Evolutionary conservation across 2,797 vertebrate genomes (phyloP).

Genomic region (Cuculus canorus): DNA sequence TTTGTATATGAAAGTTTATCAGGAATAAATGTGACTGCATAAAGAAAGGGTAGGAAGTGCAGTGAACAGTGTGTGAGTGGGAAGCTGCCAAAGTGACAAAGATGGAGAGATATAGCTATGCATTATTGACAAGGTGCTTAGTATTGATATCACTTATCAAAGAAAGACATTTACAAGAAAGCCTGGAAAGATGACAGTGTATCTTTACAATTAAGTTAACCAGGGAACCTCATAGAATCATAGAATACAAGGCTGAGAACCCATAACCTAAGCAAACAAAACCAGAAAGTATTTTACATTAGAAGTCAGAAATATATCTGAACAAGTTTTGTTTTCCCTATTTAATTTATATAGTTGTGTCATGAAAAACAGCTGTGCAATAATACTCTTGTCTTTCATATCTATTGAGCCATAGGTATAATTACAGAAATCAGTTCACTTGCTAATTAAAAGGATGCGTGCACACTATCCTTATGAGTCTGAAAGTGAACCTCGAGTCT

Average conservation of each 20-base stretch:
- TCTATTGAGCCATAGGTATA: neutral
- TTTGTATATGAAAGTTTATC: neutral
- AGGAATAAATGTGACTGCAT: slow-evolving; percentile 5
- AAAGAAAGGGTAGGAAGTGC: slow-evolving; percentile 22
- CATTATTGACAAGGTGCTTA: slow-evolving; percentile 22
- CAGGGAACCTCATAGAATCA: neutral
- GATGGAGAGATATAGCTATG: neutral
- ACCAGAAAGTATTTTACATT: neutral
- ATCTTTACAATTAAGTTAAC: neutral
- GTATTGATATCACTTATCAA: slow-evolving; percentile 48
- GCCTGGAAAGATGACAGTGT: neutral
- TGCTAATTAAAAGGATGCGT: neutral
- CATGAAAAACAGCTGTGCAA: neutral
- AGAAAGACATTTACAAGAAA: slow-evolving; percentile 17
- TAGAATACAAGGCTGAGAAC: neutral
- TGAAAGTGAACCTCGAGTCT: neutral
- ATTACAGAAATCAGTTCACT: neutral
- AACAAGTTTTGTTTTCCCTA: neutral
- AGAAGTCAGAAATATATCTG: neutral
- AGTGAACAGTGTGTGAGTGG: neutral
- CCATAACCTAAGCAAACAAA: neutral
- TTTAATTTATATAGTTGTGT: neutral
- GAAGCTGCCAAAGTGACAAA: slow-evolving; percentile 21
- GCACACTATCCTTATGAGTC: neutral
- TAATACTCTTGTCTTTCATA: neutral